Evolutionary conservation across 2,888 invertebrate species (phyloP).

Genomic region (Cetonia aurata): DNA sequence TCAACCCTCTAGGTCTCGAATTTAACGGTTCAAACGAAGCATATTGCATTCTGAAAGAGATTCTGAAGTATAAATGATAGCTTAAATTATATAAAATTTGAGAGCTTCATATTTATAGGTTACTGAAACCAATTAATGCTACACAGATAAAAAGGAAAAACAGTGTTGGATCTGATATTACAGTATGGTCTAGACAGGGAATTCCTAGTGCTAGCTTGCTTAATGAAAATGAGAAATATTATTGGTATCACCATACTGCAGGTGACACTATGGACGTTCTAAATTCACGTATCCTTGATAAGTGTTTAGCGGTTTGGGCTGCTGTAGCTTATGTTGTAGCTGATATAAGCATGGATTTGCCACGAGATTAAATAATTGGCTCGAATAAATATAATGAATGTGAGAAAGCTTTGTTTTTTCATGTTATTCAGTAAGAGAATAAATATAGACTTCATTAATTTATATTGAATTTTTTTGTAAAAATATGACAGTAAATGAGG

Average conservation of each 20-base stretch:
- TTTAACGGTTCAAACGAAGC: constrained; percentile 75
- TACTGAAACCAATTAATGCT: constrained; percentile 78
- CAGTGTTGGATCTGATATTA: constrained; percentile 79
- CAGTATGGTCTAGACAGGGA: constrained; percentile 72
- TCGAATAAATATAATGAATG: too few species aligned
- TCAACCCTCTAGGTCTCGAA: constrained; percentile 78
- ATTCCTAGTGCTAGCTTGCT: constrained; percentile 79
- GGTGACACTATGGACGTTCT: constrained; percentile 86
- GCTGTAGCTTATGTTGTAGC: constrained; percentile 83
- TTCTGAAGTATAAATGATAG: constrained; percentile 69
- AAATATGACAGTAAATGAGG: too few species aligned
- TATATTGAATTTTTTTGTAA: too few species aligned
- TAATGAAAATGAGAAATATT: constrained; percentile 79
- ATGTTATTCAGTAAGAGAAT: too few species aligned
- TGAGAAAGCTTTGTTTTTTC: too few species aligned
- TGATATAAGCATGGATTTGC: constrained; percentile 78
- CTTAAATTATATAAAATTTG: neutral
- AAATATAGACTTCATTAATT: too few species aligned
- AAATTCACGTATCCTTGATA: constrained; percentile 77
- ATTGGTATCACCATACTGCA: constrained; percentile 82
- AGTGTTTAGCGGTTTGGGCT: constrained; percentile 83
- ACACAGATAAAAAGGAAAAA: constrained; percentile 70
- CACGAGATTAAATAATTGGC: constrained; percentile 62
- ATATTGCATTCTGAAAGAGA: constrained; percentile 76
- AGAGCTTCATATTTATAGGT: constrained; percentile 61